Evolutionary conservation across 2,113 vertebrate genomes (phyloP), one percentile per base, ranked within the genome.

Genomic region (Capreolus pygargus): DNA sequence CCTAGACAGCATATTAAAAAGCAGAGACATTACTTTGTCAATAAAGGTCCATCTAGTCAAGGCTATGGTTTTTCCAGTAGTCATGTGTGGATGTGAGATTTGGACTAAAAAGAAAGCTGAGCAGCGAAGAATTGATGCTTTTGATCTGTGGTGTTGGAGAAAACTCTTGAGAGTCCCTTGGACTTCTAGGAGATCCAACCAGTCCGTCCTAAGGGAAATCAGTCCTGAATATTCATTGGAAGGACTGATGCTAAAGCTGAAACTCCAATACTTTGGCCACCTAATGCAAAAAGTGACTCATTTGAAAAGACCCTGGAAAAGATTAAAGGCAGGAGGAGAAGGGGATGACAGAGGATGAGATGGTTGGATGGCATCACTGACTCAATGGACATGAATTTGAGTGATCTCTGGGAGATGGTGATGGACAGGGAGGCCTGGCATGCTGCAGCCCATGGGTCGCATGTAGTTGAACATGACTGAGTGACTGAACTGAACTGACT

Each of bases 361-460:
- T 70, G 67, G 9, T 39, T 39, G 21, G n/a, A 12, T 70, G 67
- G n/a, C 67, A 70, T 70, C 67, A 70, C n/a, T 1, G 9, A 36
- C n/a, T 70, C 67, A 70, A 12, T 39, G 67, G 67, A 39, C 10
- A 39, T 70, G 10, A 70, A 2, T 70, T 36, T 39, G 67, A 23
- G 67, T 70, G 36, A 36, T 6, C 9, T 36, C 10, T 70, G 67
- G 17, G n/a, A 70, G 67, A 39, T 70, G 67, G 9, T 70, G 19
- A 23, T 39, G 5, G 5, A 70, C 67, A 6, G 67, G 67, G 67
- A 70, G 36, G 67, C 67, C 9, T 70, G n/a, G 5, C n/a, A 39
- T 3, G n/a, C 2, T 70, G 19, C n/a, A 39, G 67, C 19, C 10
- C 67, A 39, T 70, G 67, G 1, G 19, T 70, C 0, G 0, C 19